These are phyloP conservation scores for Pteruthius melanotis DNA, from an alignment of 2,113 vertebrate species.

Conservation along the genomic window DNA sequence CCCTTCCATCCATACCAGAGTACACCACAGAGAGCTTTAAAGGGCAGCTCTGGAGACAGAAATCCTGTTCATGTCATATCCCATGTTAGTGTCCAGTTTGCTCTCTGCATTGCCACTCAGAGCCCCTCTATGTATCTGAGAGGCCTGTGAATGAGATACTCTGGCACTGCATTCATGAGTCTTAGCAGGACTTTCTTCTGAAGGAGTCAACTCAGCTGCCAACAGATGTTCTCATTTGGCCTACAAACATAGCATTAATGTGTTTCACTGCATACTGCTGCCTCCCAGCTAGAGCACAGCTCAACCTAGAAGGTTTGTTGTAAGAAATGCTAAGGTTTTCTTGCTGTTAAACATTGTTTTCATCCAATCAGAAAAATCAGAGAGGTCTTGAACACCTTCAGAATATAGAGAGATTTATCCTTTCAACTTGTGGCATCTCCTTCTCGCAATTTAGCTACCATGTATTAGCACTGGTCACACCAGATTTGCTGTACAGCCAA, in stretches of 20 bases:
- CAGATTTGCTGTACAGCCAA: not conserved
- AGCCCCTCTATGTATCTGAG: rapidly evolving
- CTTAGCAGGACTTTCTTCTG: not conserved
- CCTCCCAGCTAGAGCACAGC: not conserved
- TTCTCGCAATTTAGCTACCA: not conserved
- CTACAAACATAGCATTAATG: not conserved
- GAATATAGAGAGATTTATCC: not conserved
- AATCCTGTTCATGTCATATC: not conserved
- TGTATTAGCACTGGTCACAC: not conserved
- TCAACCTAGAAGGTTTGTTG: not conserved
- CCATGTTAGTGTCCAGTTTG: not conserved
- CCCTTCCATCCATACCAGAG: not conserved
- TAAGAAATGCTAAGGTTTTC: not conserved
- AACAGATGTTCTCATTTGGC: not conserved
- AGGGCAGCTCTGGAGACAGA: not conserved
- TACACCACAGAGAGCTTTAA: not conserved
- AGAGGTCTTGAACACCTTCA: not conserved
- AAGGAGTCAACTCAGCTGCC: not conserved
- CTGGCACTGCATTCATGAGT: not conserved
- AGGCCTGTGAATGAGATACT: not conserved
- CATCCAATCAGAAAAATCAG: not conserved
- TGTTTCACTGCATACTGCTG: not conserved
- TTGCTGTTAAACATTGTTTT: not conserved
- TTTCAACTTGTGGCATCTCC: not conserved
- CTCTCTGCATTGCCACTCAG: not conserved